Evolutionary conservation across 2,888 invertebrate genomes (phyloP), one percentile per base, ranked within the genome.

Genomic region (Lithophane socia): DNA sequence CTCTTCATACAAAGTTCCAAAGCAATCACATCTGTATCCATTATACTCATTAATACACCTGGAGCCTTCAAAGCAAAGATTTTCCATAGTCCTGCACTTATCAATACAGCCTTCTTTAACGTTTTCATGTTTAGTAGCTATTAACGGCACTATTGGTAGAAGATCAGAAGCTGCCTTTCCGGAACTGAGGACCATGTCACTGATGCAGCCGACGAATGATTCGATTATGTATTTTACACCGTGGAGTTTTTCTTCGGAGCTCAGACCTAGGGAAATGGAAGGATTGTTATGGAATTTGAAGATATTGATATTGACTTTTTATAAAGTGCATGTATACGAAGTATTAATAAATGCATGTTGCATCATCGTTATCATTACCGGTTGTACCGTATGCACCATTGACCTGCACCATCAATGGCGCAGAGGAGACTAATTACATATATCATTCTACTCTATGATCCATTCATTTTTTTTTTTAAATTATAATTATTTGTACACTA

Each of bases 211-310:
- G 49, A 99, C 98, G 93, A 99, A 99, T 12, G 99, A 99, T 95
- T 99, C 99, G 88, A 99, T 99, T 80, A 99, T 98, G 93, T 99
- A 99, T 95, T 99, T 99, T 0, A 99, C 98, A 75, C 99, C 99
- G 92, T 99, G 98, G 47, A 98, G 97, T 92, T 98, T 98, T 93
- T 99, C 99, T 94, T 98, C 98, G 1, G 98, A 98, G 90, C 99
- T 99, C 84, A 99, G 96, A 90, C 98, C 98, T 98, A 91, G 5
- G 5, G 13, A 13, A 5, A 18, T 16, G 3, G 8, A 52, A 52
- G 13, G 0, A 10, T 16, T 37, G 24, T 29, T n/a, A 18, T 7
- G 5, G 7, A 10, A 5, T 47, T 44, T 69, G 12, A n/a, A 60
- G 8, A 42, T 24, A 68, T n/a, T 21, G n/a, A 16, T 21, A 29